A percentile compares a stretch with the other conserved stretches of the same genome.
Conservation (phyloP, 2,113 vertebrate species). For the Ceyx melanurus region DNA sequence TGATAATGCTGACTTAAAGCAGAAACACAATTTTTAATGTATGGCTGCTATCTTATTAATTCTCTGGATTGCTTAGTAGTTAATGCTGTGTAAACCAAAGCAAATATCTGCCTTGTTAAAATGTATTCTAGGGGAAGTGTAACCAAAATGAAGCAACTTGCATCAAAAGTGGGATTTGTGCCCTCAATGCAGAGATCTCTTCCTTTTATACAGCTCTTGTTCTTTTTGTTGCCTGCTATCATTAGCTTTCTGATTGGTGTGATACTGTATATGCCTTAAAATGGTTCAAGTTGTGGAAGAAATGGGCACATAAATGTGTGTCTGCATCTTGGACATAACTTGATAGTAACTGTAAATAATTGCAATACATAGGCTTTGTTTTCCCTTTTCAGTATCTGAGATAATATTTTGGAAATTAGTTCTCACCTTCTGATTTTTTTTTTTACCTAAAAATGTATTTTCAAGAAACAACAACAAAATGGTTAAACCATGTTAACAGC, state of each 20-base stretch:
- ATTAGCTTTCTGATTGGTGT: neutral
- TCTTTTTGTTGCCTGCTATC: fast-evolving
- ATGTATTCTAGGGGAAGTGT: neutral
- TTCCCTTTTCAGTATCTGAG: neutral
- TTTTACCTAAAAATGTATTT: neutral
- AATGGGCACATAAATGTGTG: neutral
- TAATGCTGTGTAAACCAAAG: neutral
- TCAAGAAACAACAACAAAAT: neutral
- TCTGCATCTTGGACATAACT: neutral
- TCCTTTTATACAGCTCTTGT: neutral
- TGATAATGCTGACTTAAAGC: neutral
- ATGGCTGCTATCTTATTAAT: neutral
- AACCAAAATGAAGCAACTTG: neutral
- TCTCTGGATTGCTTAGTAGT: neutral
- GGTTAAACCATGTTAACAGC: neutral
- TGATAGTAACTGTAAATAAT: neutral
- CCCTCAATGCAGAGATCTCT: neutral
- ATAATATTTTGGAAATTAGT: neutral
- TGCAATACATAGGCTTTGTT: neutral
- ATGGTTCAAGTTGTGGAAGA: neutral
- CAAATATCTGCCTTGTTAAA: neutral
- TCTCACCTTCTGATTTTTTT: neutral
- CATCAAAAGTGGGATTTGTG: fast-evolving
- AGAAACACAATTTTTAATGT: neutral
- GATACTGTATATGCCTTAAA: neutral